Percentiles rank a stretch among this genome's conserved stretches.
Evolutionary conservation across 2,113 vertebrate species (phyloP).

Genomic region (Tringa solitaria): DNA sequence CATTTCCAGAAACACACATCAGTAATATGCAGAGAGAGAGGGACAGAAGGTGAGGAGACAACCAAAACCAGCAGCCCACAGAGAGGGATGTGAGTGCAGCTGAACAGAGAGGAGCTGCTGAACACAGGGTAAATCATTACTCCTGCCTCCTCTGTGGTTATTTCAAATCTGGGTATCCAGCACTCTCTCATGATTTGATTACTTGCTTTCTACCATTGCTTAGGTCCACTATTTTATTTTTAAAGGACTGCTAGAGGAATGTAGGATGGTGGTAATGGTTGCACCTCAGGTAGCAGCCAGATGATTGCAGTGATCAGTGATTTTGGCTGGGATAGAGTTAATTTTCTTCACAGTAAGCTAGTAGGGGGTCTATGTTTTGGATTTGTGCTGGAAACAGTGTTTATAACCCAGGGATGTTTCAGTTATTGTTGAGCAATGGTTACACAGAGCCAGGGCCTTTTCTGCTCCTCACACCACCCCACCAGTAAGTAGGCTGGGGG

Average conservation of each 20-base stretch:
- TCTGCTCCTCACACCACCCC: too few species aligned
- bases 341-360: neutral
- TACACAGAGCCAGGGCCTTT: neutral
- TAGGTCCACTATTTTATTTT: neutral
- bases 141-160: neutral
- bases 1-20: neutral
- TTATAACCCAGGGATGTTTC: neutral
- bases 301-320: too few species aligned
- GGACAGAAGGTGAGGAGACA: neutral
- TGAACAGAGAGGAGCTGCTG: neutral
- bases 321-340: neutral
- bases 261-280: neutral
- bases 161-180: neutral
- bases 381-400: neutral
- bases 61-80: neutral
- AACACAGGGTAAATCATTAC: neutral
- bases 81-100: neutral
- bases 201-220: neutral
- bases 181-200: neutral
- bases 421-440: accelerated
- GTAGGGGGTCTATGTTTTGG: neutral
- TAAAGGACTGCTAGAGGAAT: neutral
- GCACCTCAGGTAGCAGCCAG: neutral
- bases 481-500: accelerated
- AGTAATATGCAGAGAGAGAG: neutral